Percentiles rank a stretch among this genome's conserved stretches.
These are phyloP conservation scores for Allophyes oxyacanthae DNA, from an alignment of 2,888 invertebrate species.

Conservation along the genomic window DNA sequence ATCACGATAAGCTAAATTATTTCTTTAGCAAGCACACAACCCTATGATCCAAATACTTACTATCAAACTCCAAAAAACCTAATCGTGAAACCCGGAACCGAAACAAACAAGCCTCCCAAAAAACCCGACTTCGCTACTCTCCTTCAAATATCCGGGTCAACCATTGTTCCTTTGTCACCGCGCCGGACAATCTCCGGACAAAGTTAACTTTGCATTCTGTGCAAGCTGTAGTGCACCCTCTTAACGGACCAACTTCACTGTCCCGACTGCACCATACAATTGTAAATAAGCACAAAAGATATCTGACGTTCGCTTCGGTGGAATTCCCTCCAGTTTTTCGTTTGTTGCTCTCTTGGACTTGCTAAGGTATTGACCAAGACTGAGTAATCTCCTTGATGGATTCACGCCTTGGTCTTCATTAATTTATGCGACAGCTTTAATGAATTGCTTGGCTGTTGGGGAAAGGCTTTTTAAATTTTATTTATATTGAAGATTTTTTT, in stretches of 20 bases:
- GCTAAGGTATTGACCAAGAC: constrained; percentile 60
- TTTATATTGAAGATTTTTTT: constrained; percentile 28
- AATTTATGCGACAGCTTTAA: constrained; percentile 32
- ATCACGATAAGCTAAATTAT: no score
- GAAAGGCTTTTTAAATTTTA: constrained; percentile 8
- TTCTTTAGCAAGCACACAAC: no score
- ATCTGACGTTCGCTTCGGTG: constrained; percentile 69
- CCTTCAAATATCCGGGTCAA: constrained; percentile 81
- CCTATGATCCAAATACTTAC: background rate
- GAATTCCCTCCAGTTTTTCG: constrained; percentile 69
- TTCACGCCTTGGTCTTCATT: constrained; percentile 45
- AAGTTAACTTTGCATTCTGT: constrained; percentile 70
- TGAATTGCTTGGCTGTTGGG: constrained; percentile 11
- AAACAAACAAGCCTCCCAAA: constrained; percentile 64
- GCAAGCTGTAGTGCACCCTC: constrained; percentile 56
- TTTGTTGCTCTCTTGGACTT: constrained; percentile 67
- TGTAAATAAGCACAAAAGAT: constrained; percentile 71
- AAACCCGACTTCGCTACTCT: constrained; percentile 75
- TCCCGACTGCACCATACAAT: constrained; percentile 55
- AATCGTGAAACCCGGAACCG: constrained; percentile 24
- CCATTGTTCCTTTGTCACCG: constrained; percentile 82
- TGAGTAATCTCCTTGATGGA: constrained; percentile 71
- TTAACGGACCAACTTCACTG: constrained; percentile 41
- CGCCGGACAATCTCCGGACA: constrained; percentile 73
- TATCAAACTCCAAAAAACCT: constrained; percentile 19